A percentile compares a stretch with the other conserved stretches of the same genome.
phyloP scores from a whole-genome alignment of 2,797 vertebrate species.

The Gallirallus australis region DNA sequence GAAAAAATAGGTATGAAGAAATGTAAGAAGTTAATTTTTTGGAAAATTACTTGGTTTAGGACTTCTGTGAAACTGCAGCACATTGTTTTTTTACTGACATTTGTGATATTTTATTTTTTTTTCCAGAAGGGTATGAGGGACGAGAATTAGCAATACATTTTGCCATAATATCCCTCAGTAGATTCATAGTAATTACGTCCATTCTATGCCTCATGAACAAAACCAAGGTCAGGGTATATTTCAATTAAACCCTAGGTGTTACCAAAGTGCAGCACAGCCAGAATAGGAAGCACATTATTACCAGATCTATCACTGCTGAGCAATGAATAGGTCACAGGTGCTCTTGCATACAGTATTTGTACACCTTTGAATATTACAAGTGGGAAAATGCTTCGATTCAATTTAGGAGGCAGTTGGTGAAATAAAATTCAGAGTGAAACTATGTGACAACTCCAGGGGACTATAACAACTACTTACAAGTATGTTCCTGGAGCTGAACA shows the following conservation, averaged over 20 bases:
- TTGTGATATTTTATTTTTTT: background rate
- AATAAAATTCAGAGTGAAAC: conserved; percentile 47
- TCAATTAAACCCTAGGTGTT: conserved; percentile 78
- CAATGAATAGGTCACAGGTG: conserved; percentile 75
- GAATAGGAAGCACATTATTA: conserved; percentile 74
- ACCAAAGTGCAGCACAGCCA: conserved; percentile 72
- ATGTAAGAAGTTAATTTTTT: conserved; percentile 54
- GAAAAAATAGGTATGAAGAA: conserved; percentile 50
- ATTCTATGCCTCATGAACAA: conserved; percentile 68
- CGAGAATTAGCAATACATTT: conserved; percentile 73
- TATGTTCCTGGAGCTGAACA: background rate
- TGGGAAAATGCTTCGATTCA: conserved; percentile 62
- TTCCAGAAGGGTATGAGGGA: background rate
- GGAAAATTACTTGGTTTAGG: conserved; percentile 48
- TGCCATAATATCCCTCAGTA: conserved; percentile 59
- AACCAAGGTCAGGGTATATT: conserved; percentile 77
- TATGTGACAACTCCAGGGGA: background rate
- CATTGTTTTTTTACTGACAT: conserved; percentile 45
- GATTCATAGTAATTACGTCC: conserved; percentile 64
- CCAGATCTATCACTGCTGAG: conserved; percentile 73
- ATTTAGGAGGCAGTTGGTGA: conserved; percentile 31
- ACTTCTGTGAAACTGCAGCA: conserved; percentile 35
- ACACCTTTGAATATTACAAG: conserved; percentile 73
- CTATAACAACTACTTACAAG: conserved; percentile 4
- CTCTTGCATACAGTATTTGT: conserved; percentile 30